Evolutionary conservation across 2,113 vertebrate genomes (phyloP).

Genomic region (Amphiprion percula): DNA sequence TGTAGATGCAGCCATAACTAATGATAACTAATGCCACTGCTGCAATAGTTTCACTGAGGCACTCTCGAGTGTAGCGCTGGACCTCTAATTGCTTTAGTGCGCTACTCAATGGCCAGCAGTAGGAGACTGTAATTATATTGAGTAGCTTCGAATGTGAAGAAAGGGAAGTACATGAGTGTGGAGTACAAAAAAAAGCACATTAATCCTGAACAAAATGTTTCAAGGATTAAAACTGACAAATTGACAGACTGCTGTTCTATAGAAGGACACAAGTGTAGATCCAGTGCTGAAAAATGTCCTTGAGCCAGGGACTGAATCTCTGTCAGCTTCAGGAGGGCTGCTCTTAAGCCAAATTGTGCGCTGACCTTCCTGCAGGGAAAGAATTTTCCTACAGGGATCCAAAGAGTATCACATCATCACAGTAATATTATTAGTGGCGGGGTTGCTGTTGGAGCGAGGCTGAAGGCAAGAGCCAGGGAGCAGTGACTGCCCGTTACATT

Average conservation of each 20-base stretch:
- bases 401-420: constrained; percentile 57
- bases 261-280: not conserved
- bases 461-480: constrained; percentile 15
- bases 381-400: constrained; percentile 47
- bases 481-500: constrained; percentile 25
- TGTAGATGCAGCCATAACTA: constrained; percentile 1
- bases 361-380: constrained; percentile 47
- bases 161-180: not conserved
- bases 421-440: constrained; percentile 52
- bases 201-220: constrained; percentile 22
- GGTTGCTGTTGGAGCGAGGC: constrained; percentile 25
- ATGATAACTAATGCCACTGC: constrained; percentile 14
- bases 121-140: constrained; percentile 26
- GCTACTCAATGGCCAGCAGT: constrained; percentile 11
- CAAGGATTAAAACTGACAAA: constrained; percentile 31
- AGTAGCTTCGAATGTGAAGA: constrained; percentile 26
- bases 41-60: constrained; percentile 10
- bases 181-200: constrained; percentile 24
- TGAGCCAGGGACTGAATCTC: not conserved
- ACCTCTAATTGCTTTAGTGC: constrained; percentile 18
- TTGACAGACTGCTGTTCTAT: not conserved
- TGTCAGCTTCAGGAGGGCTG: not conserved
- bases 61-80: constrained; percentile 14
- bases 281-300: not conserved
- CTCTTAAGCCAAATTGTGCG: constrained; percentile 18